These are phyloP conservation scores for Noctua fimbriata DNA, from an alignment of 2,888 invertebrate species.

Conservation along the genomic window DNA sequence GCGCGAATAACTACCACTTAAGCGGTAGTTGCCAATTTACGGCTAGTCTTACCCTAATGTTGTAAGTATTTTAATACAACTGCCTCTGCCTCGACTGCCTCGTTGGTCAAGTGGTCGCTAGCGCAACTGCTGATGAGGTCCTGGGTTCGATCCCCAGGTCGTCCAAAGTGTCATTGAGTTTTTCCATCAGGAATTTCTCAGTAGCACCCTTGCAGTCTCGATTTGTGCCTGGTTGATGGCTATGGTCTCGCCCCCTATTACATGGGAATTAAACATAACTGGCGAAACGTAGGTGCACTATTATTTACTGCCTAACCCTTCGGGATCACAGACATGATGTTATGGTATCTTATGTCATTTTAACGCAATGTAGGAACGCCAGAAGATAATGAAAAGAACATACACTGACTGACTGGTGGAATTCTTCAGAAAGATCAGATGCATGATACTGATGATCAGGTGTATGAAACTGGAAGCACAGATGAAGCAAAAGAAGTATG, in stretches of 20 bases:
- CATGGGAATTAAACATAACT: background rate
- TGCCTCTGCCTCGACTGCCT: no score
- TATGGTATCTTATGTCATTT: background rate
- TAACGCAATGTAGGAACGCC: background rate
- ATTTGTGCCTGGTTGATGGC: no score
- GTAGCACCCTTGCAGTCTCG: no score
- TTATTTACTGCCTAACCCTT: background rate
- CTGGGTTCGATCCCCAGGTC: no score
- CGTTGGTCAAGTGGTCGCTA: no score
- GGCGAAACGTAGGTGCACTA: background rate
- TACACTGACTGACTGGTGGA: background rate
- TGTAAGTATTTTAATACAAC: no score
- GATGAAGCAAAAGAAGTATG: background rate
- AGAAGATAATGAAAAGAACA: background rate
- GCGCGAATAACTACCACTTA: no score
- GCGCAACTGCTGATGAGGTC: no score
- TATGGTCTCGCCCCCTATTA: background rate
- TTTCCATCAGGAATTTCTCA: no score
- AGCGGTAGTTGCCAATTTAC: no score
- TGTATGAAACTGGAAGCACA: background rate
- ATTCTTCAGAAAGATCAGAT: background rate
- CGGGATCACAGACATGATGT: background rate
- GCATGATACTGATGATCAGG: background rate
- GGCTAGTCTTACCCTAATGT: no score
- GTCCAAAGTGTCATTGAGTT: no score